Base-by-base conservation (phyloP, 2,888 invertebrate genomes). In the Cheilosia urbana region DNA sequence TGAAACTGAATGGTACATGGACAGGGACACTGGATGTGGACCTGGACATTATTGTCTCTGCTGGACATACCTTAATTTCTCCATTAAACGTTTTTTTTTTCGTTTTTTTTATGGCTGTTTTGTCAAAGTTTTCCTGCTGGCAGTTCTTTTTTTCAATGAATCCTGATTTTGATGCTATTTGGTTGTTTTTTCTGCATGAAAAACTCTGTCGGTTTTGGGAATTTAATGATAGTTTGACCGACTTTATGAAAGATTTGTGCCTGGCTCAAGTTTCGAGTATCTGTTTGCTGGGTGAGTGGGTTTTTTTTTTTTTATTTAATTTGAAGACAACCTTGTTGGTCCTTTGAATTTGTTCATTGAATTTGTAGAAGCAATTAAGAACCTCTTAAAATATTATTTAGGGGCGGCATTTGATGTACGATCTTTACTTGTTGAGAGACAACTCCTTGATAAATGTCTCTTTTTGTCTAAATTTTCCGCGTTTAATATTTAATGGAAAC, bases 31-130 rank as follows among this genome's bases (percentile, higher is more conserved):
- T n/a, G n/a, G n/a, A n/a, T n/a, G n/a, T n/a, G n/a, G n/a, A n/a
- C n/a, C n/a, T n/a, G n/a, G n/a, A n/a, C n/a, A n/a, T n/a, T n/a
- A n/a, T n/a, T n/a, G n/a, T n/a, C n/a, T n/a, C n/a, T n/a, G n/a
- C 4, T 37, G 37, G 37, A 62, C 49, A 42, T 81, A 79, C 51
- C 79, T 79, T 83, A 79, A 83, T 83, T 79, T 55, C 37, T 73
- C 69, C 83, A 83, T 79, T 78, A 83, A 83, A 83, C 79, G 63
- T 75, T 73, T 63, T 53, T 45, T 58, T 19, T 65, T 13, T 15
- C 2, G 27, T 21, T 21, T 60, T 27, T 34, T 82, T 69, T 76
- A 69, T 77, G 37, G 65, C 47, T 72, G 45, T 55, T 77, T 47
- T 53, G 13, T 17, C 13, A 51, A 60, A 53, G 45, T 60, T 65